These are phyloP conservation scores for Diloba caeruleocephala DNA, from an alignment of 2,888 invertebrate species.

Conservation along the genomic window DNA sequence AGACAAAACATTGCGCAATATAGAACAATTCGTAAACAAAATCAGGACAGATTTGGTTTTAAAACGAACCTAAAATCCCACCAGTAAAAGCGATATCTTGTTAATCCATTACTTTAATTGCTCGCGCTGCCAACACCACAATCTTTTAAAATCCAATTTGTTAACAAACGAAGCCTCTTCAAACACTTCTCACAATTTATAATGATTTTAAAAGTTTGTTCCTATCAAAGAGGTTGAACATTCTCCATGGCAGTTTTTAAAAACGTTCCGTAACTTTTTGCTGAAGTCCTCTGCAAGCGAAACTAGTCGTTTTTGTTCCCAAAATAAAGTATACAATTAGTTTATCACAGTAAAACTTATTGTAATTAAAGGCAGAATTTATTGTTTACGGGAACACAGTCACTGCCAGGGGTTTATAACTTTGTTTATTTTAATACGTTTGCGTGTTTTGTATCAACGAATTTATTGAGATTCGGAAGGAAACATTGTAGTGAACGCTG, in stretches of 20 bases:
- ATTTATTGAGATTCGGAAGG: constrained; percentile 4
- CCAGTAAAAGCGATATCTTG: too few species aligned
- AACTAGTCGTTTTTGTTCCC: constrained; percentile 1
- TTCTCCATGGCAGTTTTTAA: constrained; percentile 22
- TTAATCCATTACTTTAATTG: too few species aligned
- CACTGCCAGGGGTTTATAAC: constrained; percentile 10
- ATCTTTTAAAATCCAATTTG: constrained; percentile 9
- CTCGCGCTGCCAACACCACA: not conserved
- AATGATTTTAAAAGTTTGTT: constrained; percentile 34
- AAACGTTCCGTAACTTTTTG: constrained; percentile 16
- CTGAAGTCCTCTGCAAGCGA: not conserved
- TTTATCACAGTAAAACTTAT: not conserved
- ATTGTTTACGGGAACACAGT: constrained; percentile 7
- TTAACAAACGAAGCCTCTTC: constrained; percentile 9
- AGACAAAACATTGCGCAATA: too few species aligned
- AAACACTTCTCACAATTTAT: constrained; percentile 24
- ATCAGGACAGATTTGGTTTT: too few species aligned
- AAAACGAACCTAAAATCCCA: too few species aligned
- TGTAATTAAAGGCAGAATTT: constrained; percentile 17
- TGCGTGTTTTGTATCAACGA: constrained; percentile 5
- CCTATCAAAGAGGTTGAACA: constrained; percentile 24
- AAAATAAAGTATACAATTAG: constrained; percentile 6
- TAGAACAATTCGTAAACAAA: too few species aligned
- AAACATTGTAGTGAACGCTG: not conserved
- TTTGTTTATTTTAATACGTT: constrained; percentile 30